Conservation (phyloP, 2,113 vertebrate species). For the Gnathonemus echidnorhynchus region DNA sequence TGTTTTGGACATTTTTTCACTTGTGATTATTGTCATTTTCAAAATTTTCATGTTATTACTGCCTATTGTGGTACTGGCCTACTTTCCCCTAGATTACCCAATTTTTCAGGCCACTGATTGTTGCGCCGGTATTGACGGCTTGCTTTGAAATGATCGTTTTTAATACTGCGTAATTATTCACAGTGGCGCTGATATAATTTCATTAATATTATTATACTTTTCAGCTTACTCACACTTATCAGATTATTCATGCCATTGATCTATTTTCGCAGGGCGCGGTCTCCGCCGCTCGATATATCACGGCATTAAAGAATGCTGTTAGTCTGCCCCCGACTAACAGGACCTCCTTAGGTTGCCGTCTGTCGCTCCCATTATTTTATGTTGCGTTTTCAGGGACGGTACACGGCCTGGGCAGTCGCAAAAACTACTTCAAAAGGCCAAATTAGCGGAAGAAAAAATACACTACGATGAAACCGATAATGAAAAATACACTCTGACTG, state of each 20-base stretch:
- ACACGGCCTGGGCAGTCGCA: neutral
- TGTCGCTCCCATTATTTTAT: neutral
- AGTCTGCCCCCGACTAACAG: neutral
- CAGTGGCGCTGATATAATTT: neutral
- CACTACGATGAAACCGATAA: neutral
- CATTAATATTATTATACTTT: neutral
- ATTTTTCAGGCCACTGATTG: neutral
- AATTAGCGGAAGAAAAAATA: neutral
- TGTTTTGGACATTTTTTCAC: conserved; percentile 2
- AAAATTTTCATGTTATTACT: neutral
- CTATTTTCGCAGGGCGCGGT: neutral
- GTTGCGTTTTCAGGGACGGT: neutral
- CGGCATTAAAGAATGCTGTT: neutral
- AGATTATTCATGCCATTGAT: neutral
- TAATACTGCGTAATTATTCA: conserved; percentile 11
- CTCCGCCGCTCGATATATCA: neutral
- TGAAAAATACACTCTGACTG: neutral
- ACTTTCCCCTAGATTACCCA: neutral
- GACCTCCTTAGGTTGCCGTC: neutral
- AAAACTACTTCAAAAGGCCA: neutral
- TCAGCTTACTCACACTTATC: neutral
- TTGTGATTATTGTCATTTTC: conserved; percentile 13
- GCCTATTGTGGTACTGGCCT: neutral
- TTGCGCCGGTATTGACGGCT: neutral
- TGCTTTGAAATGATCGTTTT: conserved; percentile 1